Evolutionary conservation across 2,113 vertebrate species (phyloP), one percentile per base, ranked within the genome.

Genomic region (Syngnathoides biaculeatus): DNA sequence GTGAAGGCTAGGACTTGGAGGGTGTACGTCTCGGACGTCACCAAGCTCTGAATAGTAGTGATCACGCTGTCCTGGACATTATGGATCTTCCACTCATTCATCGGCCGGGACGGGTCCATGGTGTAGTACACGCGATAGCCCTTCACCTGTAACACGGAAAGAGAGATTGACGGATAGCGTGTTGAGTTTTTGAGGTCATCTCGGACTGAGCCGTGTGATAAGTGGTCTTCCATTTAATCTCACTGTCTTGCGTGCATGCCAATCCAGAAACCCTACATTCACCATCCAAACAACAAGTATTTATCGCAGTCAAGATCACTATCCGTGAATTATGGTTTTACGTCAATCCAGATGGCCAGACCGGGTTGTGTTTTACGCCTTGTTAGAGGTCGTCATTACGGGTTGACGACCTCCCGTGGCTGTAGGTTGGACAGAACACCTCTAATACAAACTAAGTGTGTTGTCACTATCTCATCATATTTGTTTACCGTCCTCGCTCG

Each of bases 121-220:
- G 95, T 99, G 77, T 98, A 99, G 61, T 98, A 99, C 0, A 99
- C 92, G 0, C 97, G 91, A 74, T 99, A 99, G 4, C 97, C 97
- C 0, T 97, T 95, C 79, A 99, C 95, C 90, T 97, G 82, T 9
- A 59, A 38, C 12, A 59, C 45, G 68, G 45, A 17, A 47, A 47
- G 52, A 5, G 38, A 74, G 26, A 75, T 50, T 38, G 47, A 50
- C 13, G 65, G 5, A 60, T 19, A 47, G 56, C 66, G 17, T 71
- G 40, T 27, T 53, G 26, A 30, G 27, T 53, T 64, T 82, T 78
- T 66, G 70, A 74, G 68, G 72, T 73, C 64, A 74, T 69, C 24
- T 7, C 47, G 39, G 64, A 73, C 65, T n/a, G 20, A 39, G 24
- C 43, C 64, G 60, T 63, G 70, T 63, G 72, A 74, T 53, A 73